A percentile compares a stretch with the other conserved stretches of the same genome.
Conservation (phyloP, 2,797 vertebrate species). For the Sebastes wilsoni region DNA sequence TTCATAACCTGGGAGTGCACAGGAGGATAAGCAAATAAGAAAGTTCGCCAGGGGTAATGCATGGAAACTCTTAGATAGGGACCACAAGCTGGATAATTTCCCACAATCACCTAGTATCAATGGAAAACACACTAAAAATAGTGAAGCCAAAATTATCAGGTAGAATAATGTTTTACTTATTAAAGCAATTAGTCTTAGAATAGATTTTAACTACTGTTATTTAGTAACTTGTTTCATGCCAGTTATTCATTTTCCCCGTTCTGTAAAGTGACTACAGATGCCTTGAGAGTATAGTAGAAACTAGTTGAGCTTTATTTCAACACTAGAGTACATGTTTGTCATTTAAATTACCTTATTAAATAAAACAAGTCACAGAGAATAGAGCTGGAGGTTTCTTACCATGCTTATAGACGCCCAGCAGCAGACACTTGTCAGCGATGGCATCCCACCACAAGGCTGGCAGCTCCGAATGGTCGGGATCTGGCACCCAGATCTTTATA, state of each 20-base stretch:
- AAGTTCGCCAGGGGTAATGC: slow-evolving; percentile 10
- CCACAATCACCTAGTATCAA: background rate
- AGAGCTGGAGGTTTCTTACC: slow-evolving; percentile 81
- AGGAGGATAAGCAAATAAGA: slow-evolving; percentile 30
- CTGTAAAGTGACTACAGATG: background rate
- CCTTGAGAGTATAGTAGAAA: background rate
- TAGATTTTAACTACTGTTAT: background rate
- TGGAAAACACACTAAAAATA: background rate
- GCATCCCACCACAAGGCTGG: slow-evolving; percentile 96
- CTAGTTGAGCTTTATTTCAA: background rate
- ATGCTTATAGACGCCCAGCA: slow-evolving; percentile 96
- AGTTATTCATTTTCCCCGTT: background rate
- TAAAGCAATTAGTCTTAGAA: background rate
- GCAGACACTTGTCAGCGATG: slow-evolving; percentile 93
- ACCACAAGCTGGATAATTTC: slow-evolving; percentile 36
- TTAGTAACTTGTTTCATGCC: background rate
- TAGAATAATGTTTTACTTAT: background rate
- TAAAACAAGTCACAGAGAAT: background rate
- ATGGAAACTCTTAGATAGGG: slow-evolving; percentile 21
- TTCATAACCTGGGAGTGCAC: slow-evolving; percentile 89
- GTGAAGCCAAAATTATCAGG: background rate
- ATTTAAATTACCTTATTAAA: background rate
- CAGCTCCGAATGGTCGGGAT: slow-evolving; percentile 95
- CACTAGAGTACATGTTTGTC: background rate
- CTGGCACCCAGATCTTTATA: slow-evolving; percentile 96